phyloP scores from a whole-genome alignment of 2,797 vertebrate species.

The Mallotus villosus region DNA sequence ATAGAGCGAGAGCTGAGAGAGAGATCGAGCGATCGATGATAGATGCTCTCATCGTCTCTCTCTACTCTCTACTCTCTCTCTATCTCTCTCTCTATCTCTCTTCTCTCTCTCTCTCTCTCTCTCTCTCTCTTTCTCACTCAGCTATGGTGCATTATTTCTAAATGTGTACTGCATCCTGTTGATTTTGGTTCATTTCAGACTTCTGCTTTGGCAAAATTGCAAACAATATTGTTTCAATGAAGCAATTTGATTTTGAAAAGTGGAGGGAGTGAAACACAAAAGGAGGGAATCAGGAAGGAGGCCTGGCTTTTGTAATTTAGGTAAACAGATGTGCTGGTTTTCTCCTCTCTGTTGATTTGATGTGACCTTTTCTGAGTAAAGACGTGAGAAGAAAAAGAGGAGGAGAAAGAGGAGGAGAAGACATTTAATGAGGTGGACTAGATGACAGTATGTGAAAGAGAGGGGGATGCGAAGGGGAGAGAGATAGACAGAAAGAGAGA shows the following conservation, averaged over 20 bases:
- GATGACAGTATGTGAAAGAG: slow-evolving; percentile 13
- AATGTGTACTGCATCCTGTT: no score
- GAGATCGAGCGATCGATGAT: no score
- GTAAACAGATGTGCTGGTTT: slow-evolving; percentile 23
- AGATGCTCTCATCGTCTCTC: no score
- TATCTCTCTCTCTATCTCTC: slow-evolving; percentile 14
- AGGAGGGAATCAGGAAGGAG: slow-evolving; percentile 1
- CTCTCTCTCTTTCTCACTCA: no score
- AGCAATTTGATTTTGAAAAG: no score
- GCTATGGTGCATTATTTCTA: no score
- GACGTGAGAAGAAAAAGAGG: slow-evolving; percentile 3
- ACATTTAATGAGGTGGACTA: slow-evolving; percentile 27
- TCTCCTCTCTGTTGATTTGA: slow-evolving; percentile 23
- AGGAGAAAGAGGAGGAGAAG: slow-evolving; percentile 10
- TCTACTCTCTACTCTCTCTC: slow-evolving; percentile 18
- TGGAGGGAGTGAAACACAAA: no score
- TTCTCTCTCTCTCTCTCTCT: background rate
- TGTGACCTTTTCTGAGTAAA: slow-evolving; percentile 38
- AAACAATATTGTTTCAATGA: no score
- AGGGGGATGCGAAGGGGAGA: background rate
- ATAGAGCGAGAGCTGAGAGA: no score
- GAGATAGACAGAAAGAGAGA: background rate
- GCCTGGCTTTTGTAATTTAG: slow-evolving; percentile 14
- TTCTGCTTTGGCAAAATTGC: no score
- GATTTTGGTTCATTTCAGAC: no score